A percentile compares a stretch with the other conserved stretches of the same genome.
These are phyloP conservation scores for Nomada ruficornis DNA, from an alignment of 2,888 invertebrate species.

Conservation along the genomic window DNA sequence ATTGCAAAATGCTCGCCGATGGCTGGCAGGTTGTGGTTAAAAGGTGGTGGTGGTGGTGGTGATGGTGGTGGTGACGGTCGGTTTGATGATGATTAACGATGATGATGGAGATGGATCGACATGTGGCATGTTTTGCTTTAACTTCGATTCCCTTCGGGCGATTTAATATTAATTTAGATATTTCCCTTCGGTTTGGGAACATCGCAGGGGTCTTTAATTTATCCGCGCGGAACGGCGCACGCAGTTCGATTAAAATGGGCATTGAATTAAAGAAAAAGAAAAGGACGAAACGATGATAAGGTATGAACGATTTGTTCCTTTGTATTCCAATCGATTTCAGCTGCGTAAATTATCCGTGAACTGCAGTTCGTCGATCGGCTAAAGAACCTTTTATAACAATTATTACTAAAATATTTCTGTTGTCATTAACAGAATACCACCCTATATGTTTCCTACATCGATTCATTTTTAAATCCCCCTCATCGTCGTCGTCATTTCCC, in stretches of 20 bases:
- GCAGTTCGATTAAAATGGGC: conserved; percentile 18
- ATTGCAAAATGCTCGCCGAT: conserved; percentile 58
- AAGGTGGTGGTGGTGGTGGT: conserved; percentile 55
- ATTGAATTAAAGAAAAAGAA: conserved; percentile 40
- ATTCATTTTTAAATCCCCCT: neutral
- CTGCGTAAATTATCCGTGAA: conserved; percentile 35
- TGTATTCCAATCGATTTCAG: conserved; percentile 43
- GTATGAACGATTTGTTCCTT: conserved; percentile 43
- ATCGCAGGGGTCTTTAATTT: too few relatives aligned
- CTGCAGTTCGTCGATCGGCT: conserved; percentile 28
- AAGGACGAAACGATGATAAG: conserved; percentile 48
- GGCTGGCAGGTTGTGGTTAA: conserved; percentile 54
- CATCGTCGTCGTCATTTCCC: neutral
- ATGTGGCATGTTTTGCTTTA: neutral
- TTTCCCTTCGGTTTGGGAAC: neutral
- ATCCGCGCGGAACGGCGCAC: too few relatives aligned
- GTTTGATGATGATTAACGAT: conserved; percentile 26
- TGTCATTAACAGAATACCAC: too few relatives aligned
- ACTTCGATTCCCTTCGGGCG: neutral
- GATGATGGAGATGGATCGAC: conserved; percentile 46
- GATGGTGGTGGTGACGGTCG: conserved; percentile 48
- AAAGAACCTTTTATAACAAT: neutral
- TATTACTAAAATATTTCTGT: too few relatives aligned
- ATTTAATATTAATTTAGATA: neutral
- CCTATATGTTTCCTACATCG: too few relatives aligned